Evolutionary conservation across 2,797 vertebrate species (phyloP).

Genomic region (Microctenopoma lineatum): DNA sequence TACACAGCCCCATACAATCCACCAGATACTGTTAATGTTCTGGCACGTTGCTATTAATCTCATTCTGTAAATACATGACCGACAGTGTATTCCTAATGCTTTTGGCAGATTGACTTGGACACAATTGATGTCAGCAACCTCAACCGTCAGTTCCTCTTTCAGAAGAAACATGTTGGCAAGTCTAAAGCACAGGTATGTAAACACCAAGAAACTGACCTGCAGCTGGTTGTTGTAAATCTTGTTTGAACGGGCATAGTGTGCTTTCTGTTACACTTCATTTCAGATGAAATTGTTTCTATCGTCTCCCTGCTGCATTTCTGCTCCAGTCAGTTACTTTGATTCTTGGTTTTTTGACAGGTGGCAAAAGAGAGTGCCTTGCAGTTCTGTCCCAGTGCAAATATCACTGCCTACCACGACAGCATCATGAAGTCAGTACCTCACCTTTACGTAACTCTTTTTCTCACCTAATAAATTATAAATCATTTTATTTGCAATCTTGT

Average conservation of each 20-base stretch:
- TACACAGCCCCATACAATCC: no score
- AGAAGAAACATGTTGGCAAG: conserved; percentile 99
- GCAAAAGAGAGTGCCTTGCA: conserved; percentile 96
- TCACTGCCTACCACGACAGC: conserved; percentile 97
- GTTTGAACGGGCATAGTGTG: not conserved
- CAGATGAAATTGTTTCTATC: not conserved
- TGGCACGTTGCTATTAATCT: not conserved
- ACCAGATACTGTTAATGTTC: no score
- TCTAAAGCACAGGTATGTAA: conserved; percentile 94
- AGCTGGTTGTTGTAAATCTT: not conserved
- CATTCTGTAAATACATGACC: not conserved
- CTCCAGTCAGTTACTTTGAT: not conserved
- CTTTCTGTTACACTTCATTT: not conserved
- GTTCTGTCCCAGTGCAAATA: conserved; percentile 95
- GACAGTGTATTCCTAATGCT: not conserved
- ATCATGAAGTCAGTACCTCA: conserved; percentile 91
- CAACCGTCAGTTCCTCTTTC: conserved; percentile 98
- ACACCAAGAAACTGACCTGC: no score
- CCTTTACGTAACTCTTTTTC: not conserved
- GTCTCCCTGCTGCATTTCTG: not conserved
- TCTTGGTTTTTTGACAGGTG: conserved; percentile 83
- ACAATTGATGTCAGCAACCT: conserved; percentile 99
- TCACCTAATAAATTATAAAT: not conserved
- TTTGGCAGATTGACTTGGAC: conserved; percentile 94
- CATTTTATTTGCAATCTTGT: not conserved